A percentile compares a stretch with the other conserved stretches of the same genome.
Conservation (phyloP, 30 jellyfish, hydroid and myxozoan genomes). For the Cassiopea andromeda region DNA sequence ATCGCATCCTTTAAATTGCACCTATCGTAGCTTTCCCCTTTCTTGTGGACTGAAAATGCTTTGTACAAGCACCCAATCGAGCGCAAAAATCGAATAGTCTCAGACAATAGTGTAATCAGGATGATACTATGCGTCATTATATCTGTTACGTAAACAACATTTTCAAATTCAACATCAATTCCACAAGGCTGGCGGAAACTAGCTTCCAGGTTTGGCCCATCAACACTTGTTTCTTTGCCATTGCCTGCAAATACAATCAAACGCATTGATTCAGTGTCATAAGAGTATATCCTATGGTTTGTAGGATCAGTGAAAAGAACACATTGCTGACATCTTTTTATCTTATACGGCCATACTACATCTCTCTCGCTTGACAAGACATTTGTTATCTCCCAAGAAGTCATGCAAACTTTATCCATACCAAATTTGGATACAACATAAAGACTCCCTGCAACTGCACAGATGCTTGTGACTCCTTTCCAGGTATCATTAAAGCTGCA, state of each 20-base stretch:
- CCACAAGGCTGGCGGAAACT: slow-evolving; percentile 64
- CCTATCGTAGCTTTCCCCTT: slow-evolving; percentile 31
- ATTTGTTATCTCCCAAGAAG: slow-evolving; percentile 30
- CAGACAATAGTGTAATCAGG: slow-evolving; percentile 32
- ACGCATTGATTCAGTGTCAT: slow-evolving; percentile 42
- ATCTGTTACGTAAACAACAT: background rate
- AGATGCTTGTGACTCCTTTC: background rate
- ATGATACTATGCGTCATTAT: slow-evolving; percentile 12
- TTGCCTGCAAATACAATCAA: slow-evolving; percentile 16
- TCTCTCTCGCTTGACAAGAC: slow-evolving; percentile 31
- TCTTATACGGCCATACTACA: slow-evolving; percentile 56
- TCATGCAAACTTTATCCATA: background rate
- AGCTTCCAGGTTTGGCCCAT: slow-evolving; percentile 36
- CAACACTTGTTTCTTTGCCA: slow-evolving; percentile 38
- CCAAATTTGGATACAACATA: slow-evolving; percentile 4
- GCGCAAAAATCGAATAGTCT: slow-evolving; percentile 31
- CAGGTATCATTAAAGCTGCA: no score
- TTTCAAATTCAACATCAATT: slow-evolving; percentile 29
- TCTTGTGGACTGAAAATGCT: slow-evolving; percentile 41
- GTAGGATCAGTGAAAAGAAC: slow-evolving; percentile 31
- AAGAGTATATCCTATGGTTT: slow-evolving; percentile 8
- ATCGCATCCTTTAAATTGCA: slow-evolving; percentile 26
- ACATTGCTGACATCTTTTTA: slow-evolving; percentile 32
- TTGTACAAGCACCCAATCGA: slow-evolving; percentile 28
- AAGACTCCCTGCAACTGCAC: slow-evolving; percentile 41